Percentiles rank a stretch among this genome's conserved stretches.
Evolutionary conservation across 1,140 invertebrate genomes (phyloP).

Genomic region (Akabosia matsudoensis): DNA sequence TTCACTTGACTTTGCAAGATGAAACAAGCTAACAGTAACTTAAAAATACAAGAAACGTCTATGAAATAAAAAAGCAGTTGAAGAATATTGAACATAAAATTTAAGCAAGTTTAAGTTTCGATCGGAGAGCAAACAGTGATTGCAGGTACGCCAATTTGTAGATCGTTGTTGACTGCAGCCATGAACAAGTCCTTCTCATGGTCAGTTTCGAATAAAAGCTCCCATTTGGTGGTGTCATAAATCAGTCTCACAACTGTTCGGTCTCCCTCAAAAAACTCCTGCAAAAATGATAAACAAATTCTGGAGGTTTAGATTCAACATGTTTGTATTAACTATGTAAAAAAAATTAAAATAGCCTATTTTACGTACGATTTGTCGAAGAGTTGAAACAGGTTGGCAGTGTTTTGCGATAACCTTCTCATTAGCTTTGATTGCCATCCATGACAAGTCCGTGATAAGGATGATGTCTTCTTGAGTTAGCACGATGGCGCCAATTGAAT

Average conservation of each 20-base stretch:
- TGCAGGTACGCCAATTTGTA: not conserved
- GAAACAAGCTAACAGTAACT: too few species aligned
- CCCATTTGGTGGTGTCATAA: conserved; percentile 34
- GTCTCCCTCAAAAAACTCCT: conserved; percentile 41
- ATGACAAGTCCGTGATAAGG: conserved; percentile 34
- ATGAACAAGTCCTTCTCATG: conserved; percentile 34
- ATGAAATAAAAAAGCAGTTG: too few species aligned
- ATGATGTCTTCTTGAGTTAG: conserved; percentile 40
- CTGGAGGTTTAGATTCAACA: too few species aligned
- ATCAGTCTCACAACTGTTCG: conserved; percentile 33
- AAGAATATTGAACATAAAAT: too few species aligned
- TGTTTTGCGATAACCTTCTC: conserved; percentile 32
- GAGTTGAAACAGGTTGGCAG: conserved; percentile 1
- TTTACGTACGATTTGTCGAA: conserved; percentile 42
- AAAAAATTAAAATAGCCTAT: not conserved
- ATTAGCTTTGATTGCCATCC: conserved; percentile 25
- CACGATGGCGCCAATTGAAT: conserved; percentile 37
- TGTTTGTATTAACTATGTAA: not conserved
- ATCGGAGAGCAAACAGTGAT: conserved; percentile 17
- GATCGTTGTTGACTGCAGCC: conserved; percentile 17
- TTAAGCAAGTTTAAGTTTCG: not conserved
- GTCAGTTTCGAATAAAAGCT: conserved; percentile 41
- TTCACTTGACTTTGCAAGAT: too few species aligned
- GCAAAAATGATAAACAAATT: conserved; percentile 1
- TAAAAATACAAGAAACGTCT: too few species aligned